Conservation (phyloP, 2,797 vertebrate genomes). For the Silurus aristotelis region DNA sequence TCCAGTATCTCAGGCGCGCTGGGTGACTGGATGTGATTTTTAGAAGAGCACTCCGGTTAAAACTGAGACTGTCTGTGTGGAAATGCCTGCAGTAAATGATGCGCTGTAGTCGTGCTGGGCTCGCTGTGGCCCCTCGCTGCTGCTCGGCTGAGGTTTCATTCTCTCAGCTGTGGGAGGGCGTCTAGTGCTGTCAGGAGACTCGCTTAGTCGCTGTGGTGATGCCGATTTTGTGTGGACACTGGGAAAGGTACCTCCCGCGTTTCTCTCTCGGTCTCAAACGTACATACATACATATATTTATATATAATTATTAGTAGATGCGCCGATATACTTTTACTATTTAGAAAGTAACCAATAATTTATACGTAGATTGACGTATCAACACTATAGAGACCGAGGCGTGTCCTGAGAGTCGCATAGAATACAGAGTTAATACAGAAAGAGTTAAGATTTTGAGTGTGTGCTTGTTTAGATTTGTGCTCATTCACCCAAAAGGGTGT, state of each 20-base stretch:
- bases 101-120: constrained; percentile 1
- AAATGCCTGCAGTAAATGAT: constrained; percentile 10
- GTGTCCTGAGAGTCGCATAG: no score
- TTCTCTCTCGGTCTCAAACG: neutral
- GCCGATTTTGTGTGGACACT: constrained; percentile 23
- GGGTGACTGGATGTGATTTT: constrained; percentile 4
- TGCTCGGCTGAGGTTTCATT: constrained; percentile 3
- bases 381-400: no score
- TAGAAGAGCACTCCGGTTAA: neutral
- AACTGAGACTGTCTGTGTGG: constrained; percentile 7
- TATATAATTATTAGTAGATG: no score
- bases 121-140: neutral
- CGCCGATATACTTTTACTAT: no score
- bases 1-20: neutral
- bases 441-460: no score
- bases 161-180: constrained; percentile 23
- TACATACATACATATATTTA: no score
- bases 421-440: no score
- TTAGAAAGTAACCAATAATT: no score
- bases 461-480: no score
- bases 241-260: neutral
- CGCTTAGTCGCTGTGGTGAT: constrained; percentile 39
- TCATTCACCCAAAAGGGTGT: no score
- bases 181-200: neutral
- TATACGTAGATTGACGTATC: no score